A percentile compares a stretch with the other conserved stretches of the same genome.
Evolutionary conservation across 2,888 invertebrate species (phyloP).

Genomic region (Eilema depressum): DNA sequence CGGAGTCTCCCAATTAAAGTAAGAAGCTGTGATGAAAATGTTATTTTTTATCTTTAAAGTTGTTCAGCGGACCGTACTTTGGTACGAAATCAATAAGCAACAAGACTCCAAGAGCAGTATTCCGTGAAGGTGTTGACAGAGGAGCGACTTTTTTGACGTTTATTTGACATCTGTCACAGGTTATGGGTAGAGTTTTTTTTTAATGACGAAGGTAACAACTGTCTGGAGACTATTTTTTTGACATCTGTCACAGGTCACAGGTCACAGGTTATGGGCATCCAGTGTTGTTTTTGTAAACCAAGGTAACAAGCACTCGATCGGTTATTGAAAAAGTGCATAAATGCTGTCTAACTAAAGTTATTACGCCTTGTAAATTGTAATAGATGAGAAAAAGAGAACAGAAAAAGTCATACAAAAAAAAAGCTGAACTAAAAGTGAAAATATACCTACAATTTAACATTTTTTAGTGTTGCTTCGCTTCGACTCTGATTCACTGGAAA

Average conservation of each 20-base stretch:
- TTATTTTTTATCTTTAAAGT: slow-evolving; percentile 30
- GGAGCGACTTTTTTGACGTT: slow-evolving; percentile 10
- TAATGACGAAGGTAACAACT: background rate
- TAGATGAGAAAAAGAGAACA: no score
- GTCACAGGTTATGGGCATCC: no score
- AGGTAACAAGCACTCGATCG: background rate
- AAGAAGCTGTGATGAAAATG: slow-evolving; percentile 50
- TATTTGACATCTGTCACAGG: slow-evolving; percentile 12
- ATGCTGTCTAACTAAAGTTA: no score
- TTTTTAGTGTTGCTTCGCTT: background rate
- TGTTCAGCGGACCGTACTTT: slow-evolving; percentile 49
- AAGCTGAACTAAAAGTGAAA: no score
- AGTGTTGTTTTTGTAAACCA: background rate
- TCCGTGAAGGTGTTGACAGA: slow-evolving; percentile 55
- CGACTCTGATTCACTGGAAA: background rate
- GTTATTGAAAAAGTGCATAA: no score
- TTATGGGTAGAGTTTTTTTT: slow-evolving; percentile 16
- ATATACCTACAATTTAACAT: no score
- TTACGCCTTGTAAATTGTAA: no score
- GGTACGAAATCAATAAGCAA: slow-evolving; percentile 55
- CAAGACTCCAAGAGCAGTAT: slow-evolving; percentile 20
- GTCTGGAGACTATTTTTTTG: background rate
- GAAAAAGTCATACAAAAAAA: no score
- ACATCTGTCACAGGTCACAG: background rate
- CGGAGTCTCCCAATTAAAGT: slow-evolving; percentile 43